Conservation (phyloP, 2,113 vertebrate species). For the Drymodes brunneopygia region DNA sequence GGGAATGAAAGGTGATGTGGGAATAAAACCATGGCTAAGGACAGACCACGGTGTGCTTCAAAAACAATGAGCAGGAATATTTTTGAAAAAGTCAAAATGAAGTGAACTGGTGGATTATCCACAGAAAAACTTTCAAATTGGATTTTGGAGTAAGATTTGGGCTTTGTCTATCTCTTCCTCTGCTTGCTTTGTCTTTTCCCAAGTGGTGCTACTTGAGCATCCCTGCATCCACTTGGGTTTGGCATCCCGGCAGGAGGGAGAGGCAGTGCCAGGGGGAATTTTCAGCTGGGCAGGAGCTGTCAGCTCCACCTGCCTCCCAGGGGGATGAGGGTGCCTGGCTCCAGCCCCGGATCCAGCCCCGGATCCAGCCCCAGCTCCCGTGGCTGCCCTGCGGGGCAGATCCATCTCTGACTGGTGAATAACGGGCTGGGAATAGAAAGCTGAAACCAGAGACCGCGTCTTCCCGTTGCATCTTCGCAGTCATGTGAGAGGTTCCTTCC, state of each 20-base stretch:
- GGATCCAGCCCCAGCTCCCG: not conserved
- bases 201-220: not conserved
- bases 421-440: conserved; percentile 51
- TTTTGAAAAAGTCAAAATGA: not conserved
- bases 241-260: fast-evolving
- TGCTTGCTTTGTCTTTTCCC: not conserved
- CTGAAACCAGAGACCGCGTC: conserved; percentile 22
- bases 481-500: conserved; percentile 50
- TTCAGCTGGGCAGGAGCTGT: not conserved
- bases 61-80: not conserved
- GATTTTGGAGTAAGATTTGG: not conserved
- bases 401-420: conserved; percentile 53
- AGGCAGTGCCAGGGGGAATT: not conserved
- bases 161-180: not conserved
- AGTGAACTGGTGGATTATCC: not conserved
- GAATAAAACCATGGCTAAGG: not conserved
- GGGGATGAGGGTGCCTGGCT: fast-evolving
- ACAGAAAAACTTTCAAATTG: not conserved
- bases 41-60: not conserved
- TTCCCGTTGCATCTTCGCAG: conserved; percentile 16
- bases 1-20: not conserved
- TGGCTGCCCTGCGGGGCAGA: not conserved
- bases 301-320: not conserved
- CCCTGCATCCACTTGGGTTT: not conserved
- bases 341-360: not conserved